Base-by-base conservation (phyloP, 2,888 invertebrate species). In the Pyrrhosoma nymphula region DNA sequence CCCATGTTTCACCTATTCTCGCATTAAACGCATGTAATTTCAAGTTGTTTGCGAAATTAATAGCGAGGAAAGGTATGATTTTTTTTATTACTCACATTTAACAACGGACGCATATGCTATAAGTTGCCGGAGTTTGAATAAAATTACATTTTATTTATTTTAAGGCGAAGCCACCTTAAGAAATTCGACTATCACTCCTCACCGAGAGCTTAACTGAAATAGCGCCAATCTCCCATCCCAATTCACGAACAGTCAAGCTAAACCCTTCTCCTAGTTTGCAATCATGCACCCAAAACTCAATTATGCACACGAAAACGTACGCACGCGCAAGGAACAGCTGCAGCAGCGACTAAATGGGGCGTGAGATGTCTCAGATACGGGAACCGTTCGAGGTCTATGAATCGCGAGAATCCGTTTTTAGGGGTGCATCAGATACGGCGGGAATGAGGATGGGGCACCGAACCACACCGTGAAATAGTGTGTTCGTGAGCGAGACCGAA, bases 381-480 rank as follows among this genome's bases (percentile, higher is more conserved):
- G 10, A 69, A 8, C 69, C 20, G 20, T 20, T 69, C 69, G 23
- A 69, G 20, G 23, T 0, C 16, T 63, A 63, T 10, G 30, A 30
- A n/a, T n/a, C 10, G n/a, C 75, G 16, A 30, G 75, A 75, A 75
- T 30, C 8, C 75, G 16, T n/a, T n/a, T 12, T 75, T 30, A 75
- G n/a, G 75, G 75, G 10, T 75, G 75, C 30, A 75, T 30, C 30
- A 75, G 30, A 30, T 75, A 75, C n/a, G 75, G 56, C 10, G 56
- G 10, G 56, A 56, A 56, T 56, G 10, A 56, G 16, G 56, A 56
- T 56, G 16, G 56, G 56, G 75, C 75, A 75, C 30, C 75, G n/a
- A 30, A 75, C 75, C n/a, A n/a, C 75, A 75, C 75, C 30, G 75
- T 75, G 75, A 75, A 75, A 75, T 75, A n/a, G 30, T 75, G n/a